Base-by-base conservation (phyloP, 2,113 vertebrate genomes). In the Channa maculata region DNA sequence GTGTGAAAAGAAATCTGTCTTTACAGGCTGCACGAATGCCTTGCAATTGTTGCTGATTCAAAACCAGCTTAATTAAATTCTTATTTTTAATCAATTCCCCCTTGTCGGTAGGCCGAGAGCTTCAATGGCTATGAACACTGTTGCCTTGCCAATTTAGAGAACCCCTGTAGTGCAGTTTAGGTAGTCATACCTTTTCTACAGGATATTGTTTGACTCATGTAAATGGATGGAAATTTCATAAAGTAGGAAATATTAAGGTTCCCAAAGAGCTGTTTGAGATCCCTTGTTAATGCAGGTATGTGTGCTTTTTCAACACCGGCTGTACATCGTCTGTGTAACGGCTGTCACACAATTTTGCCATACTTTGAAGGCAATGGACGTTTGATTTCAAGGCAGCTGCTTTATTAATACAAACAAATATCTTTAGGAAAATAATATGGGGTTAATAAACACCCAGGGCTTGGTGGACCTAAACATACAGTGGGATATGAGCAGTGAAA, bases 61-160 rank as follows among this genome's bases (percentile, higher is more conserved):
- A 89, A 89, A 84, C 44, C 69, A 50, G 75, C 74, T 82, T 85
- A 84, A 89, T 92, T 79, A 86, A 89, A 89, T 89, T 89, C 79
- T 86, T 87, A 84, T 76, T 89, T 93, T 87, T 84, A 90, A 91
- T 89, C 85, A 88, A 84, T 82, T 84, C 86, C 90, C 79, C 24
- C 85, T 83, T 85, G 87, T 86, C 83, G 52, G 83, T 51, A 53
- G 79, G 68, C 71, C 38, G 43, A 78, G 68, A 77, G 75, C 64
- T 85, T 84, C 70, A 68, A 49, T 90, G 79, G 57, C 75, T 71
- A 70, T 83, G 85, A 85, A 83, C 13, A 45, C 63, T 58, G 64
- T 77, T 79, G 86, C 83, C 75, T 80, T 88, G 72, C 82, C 81
- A 85, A 75, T 83, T 85, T 86, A 82, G 73, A 65, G 71, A 75